Conservation (phyloP, 2,113 vertebrate genomes). For the Merops nubicus region DNA sequence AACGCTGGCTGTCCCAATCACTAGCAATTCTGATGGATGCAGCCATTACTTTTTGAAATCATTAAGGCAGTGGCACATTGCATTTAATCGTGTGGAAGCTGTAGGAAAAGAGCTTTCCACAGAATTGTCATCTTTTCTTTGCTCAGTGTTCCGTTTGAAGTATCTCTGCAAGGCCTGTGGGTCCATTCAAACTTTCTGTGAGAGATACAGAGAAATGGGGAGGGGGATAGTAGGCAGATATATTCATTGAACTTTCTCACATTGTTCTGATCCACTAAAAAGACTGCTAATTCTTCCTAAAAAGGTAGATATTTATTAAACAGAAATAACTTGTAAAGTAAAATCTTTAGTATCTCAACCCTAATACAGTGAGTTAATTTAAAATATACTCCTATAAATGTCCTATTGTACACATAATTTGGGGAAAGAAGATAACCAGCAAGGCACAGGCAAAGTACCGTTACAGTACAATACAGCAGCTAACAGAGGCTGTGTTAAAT, state of each 20-base stretch:
- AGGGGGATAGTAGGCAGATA: not conserved
- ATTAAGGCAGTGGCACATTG: not conserved
- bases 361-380: not conserved
- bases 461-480: rapidly evolving
- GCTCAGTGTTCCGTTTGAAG: not conserved
- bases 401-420: not conserved
- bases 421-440: not conserved
- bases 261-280: rapidly evolving
- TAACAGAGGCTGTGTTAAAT: not conserved
- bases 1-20: not conserved
- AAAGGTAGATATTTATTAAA: not conserved
- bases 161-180: not conserved
- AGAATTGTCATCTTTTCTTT: not conserved
- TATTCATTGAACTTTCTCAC: not conserved
- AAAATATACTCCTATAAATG: not conserved
- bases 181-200: not conserved
- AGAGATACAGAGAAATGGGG: not conserved
- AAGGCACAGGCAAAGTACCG: not conserved
- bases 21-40: not conserved
- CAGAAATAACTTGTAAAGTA: not conserved
- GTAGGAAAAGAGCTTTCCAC: not conserved
- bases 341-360: not conserved
- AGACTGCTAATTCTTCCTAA: too few species aligned
- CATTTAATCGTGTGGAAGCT: not conserved
- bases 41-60: not conserved